Evolutionary conservation across 2,797 vertebrate genomes (phyloP).

Genomic region (Liasis olivaceus): DNA sequence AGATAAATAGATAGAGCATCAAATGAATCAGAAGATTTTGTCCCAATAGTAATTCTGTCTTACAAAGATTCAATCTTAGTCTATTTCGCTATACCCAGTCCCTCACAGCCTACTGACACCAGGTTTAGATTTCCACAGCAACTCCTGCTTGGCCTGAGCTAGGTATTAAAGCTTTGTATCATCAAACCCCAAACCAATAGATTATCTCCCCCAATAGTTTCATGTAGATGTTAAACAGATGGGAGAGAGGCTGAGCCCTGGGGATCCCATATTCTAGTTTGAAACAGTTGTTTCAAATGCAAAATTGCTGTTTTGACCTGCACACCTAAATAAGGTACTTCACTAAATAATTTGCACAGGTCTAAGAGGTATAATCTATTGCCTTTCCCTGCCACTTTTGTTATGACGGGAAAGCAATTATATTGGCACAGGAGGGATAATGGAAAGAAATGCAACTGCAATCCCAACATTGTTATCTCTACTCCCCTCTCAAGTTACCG

Average conservation of each 20-base stretch:
- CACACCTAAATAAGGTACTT: background rate
- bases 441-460: background rate
- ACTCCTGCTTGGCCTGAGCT: background rate
- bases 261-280: background rate
- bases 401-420: conserved; percentile 4
- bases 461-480: background rate
- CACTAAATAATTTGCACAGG: conserved; percentile 18
- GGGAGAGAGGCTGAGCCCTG: background rate
- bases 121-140: background rate
- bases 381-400: conserved; percentile 1
- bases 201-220: background rate
- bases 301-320: background rate
- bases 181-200: background rate
- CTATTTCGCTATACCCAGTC: background rate
- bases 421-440: conserved; percentile 16
- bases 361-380: background rate
- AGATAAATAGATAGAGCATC: background rate
- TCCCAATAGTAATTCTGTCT: background rate
- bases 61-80: background rate
- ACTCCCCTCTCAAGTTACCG: background rate
- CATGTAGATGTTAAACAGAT: background rate
- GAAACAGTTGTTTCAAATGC: background rate
- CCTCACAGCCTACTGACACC: background rate
- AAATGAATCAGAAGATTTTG: background rate
- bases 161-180: background rate